phyloP scores from a whole-genome alignment of 2,113 vertebrate species.

The Sander lucioperca region DNA sequence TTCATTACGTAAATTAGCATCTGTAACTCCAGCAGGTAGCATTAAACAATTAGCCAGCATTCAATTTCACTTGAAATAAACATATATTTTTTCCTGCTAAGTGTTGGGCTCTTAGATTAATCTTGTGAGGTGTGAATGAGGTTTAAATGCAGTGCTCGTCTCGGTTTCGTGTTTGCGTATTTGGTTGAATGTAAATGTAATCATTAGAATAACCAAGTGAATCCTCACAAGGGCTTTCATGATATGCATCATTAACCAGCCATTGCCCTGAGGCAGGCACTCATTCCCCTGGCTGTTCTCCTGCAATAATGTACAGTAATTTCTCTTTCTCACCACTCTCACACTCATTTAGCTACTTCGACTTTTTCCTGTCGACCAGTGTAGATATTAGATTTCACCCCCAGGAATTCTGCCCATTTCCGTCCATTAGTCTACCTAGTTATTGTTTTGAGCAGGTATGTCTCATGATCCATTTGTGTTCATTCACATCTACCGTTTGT shows the following conservation, averaged over 20 bases:
- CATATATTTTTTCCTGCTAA: not conserved
- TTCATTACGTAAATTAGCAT: slow-evolving; percentile 50
- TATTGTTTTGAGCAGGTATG: slow-evolving; percentile 70
- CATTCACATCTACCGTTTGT: slow-evolving; percentile 45
- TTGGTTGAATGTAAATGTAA: slow-evolving; percentile 56
- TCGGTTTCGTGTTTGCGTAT: slow-evolving; percentile 50
- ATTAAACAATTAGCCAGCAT: slow-evolving; percentile 53
- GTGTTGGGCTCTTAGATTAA: slow-evolving; percentile 9
- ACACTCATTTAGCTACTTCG: slow-evolving; percentile 67
- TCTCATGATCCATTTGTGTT: slow-evolving; percentile 55
- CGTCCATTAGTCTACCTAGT: slow-evolving; percentile 71
- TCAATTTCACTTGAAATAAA: slow-evolving; percentile 21
- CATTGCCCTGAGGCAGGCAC: slow-evolving; percentile 62
- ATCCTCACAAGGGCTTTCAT: slow-evolving; percentile 69
- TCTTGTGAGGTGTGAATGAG: slow-evolving; percentile 44
- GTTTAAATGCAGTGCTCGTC: slow-evolving; percentile 45
- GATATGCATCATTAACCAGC: slow-evolving; percentile 74
- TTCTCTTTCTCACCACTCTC: slow-evolving; percentile 72
- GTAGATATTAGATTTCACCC: slow-evolving; percentile 71
- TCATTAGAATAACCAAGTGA: slow-evolving; percentile 74
- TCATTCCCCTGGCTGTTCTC: slow-evolving; percentile 62
- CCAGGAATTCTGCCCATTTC: slow-evolving; percentile 73
- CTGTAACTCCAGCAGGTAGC: not conserved
- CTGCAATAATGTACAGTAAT: slow-evolving; percentile 75
- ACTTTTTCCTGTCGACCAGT: slow-evolving; percentile 58